A percentile compares a stretch with the other conserved stretches of the same genome.
Evolutionary conservation across 1,140 invertebrate species (phyloP).

Genomic region (Pectinophora gossypiella): DNA sequence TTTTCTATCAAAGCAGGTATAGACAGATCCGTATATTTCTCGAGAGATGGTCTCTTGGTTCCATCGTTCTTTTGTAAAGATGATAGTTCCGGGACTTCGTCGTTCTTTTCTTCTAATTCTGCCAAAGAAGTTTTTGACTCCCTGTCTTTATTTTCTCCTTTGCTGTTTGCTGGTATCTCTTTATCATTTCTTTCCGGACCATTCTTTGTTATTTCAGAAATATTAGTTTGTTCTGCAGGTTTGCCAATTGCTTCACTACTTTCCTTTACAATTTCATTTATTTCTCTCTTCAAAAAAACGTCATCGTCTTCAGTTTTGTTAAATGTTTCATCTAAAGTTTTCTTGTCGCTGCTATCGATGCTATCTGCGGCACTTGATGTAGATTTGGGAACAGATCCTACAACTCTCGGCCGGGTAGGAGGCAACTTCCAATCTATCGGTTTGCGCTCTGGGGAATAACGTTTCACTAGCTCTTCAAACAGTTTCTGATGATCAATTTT

Average conservation of each 20-base stretch:
- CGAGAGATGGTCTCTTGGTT: conserved; percentile 34
- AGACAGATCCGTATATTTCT: conserved; percentile 44
- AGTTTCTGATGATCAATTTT: conserved; percentile 63
- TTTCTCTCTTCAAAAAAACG: conserved; percentile 45
- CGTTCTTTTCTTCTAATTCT: conserved; percentile 56
- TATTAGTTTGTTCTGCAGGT: background rate
- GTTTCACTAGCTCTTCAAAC: conserved; percentile 61
- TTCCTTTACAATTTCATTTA: conserved; percentile 13
- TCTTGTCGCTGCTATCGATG: conserved; percentile 36
- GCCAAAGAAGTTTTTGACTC: conserved; percentile 30
- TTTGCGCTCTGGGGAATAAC: conserved; percentile 63
- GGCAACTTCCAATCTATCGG: conserved; percentile 62
- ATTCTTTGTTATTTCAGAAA: conserved; percentile 35
- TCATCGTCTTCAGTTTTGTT: conserved; percentile 35
- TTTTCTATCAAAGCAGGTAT: conserved; percentile 63
- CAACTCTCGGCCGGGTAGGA: conserved; percentile 56
- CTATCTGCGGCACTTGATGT: conserved; percentile 49
- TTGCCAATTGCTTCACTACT: background rate
- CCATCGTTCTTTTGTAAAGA: conserved; percentile 45
- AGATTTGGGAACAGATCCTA: conserved; percentile 63
- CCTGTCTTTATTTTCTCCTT: background rate
- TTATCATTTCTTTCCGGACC: conserved; percentile 26
- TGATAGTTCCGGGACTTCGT: conserved; percentile 53
- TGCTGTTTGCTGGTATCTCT: background rate
- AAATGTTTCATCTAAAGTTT: conserved; percentile 21